Base-by-base conservation (phyloP, 2,888 invertebrate genomes). In the Chrysina gloriosa region DNA sequence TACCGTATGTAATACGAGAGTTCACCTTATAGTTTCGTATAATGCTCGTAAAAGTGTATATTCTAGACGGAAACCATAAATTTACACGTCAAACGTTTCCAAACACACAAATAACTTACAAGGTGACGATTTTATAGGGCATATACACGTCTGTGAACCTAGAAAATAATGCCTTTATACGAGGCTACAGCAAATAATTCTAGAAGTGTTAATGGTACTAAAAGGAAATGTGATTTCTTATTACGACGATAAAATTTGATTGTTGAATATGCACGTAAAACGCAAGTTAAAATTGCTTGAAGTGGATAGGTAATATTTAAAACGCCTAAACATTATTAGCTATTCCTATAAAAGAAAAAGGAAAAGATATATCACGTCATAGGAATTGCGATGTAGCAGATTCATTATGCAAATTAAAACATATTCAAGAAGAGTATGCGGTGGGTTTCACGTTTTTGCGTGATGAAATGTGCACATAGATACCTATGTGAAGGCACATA, bases 51-150 rank as follows among this genome's bases (percentile, higher is more conserved):
- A 52, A 52, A 31, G 52, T 52, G 25, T 25, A 52, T 16, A 31
- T 19, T 52, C 31, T 19, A 31, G 52, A 34, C 52, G n/a, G 16
- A 52, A n/a, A 52, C 52, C 25, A 52, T 52, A 52, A 52, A 52
- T 52, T 52, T 52, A 52, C 52, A 52, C 31, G 52, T 52, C 52
- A 52, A 52, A 52, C 34, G 31, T 31, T 52, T 31, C 19, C 52
- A 52, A 52, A 52, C 52, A 52, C 29, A 31, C 25, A 31, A 31
- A 52, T 29, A 52, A 52, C 52, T 52, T 19, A 31, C 31, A 31
- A 19, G n/a, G 11, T 31, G 9, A 52, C 50, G 27, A 45, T 52
- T 52, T 52, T 52, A 52, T 52, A 5, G 31, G 2, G 31, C 31
- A 21, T 45, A 7, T 7, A 45, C 6, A 16, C 19, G 21, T 45